These are phyloP conservation scores for Plutella xylostella DNA, from an alignment of 2,888 invertebrate species.

Conservation along the genomic window DNA sequence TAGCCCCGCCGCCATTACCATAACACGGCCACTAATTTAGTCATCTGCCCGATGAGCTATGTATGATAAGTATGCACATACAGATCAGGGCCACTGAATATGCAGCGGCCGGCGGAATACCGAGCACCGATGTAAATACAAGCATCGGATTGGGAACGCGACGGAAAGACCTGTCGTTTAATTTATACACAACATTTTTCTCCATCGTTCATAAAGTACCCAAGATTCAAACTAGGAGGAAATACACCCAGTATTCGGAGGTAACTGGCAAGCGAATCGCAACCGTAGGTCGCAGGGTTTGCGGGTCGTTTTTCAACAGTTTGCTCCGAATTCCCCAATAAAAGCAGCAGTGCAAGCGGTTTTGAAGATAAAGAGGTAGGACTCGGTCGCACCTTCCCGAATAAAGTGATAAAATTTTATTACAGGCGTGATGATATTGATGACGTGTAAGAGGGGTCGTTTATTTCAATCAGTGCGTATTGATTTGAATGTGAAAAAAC, in stretches of 20 bases:
- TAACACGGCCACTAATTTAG: no score
- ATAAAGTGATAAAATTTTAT: no score
- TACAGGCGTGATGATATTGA: no score
- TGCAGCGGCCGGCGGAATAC: no score
- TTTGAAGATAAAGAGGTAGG: background rate
- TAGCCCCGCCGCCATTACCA: no score
- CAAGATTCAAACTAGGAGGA: slow-evolving; percentile 41
- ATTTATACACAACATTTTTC: slow-evolving; percentile 27
- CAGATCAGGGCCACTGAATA: no score
- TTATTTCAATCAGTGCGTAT: background rate
- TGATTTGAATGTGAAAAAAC: background rate
- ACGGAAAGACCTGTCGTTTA: no score
- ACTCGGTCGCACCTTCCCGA: no score
- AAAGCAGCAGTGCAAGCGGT: background rate
- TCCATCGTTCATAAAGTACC: slow-evolving; percentile 37
- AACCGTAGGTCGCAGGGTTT: slow-evolving; percentile 17
- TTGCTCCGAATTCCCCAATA: background rate
- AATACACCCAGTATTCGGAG: slow-evolving; percentile 33
- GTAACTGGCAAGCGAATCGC: slow-evolving; percentile 16
- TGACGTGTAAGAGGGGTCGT: background rate
- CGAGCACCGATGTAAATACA: no score
- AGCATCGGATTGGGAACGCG: no score
- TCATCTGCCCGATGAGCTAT: no score
- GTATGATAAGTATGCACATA: no score
- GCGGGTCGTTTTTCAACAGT: slow-evolving; percentile 17